Base-by-base conservation (phyloP, 1,140 invertebrate genomes). In the Drosophila parvula region DNA sequence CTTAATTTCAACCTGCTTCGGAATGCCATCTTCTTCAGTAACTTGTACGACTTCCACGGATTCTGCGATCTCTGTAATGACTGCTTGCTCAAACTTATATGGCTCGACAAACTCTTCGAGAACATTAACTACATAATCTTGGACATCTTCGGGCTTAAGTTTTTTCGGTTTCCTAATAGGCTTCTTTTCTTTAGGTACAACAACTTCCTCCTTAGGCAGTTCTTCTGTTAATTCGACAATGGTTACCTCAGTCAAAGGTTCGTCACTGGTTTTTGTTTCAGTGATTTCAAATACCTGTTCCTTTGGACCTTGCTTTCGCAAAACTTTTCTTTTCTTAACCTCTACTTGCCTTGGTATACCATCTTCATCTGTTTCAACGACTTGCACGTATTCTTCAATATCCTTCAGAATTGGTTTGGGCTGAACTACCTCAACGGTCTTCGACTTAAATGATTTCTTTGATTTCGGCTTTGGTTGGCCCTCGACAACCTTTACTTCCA, bases 281-380 rank as follows among this genome's bases (percentile, higher is more conserved):
- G 63, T 78, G 36, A 85, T 64, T 71, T 91, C 79, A 27, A 81
- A 76, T 30, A 79, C 41, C 18, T 86, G 58, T 44, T 81, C 67
- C n/a, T 56, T 74, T 6, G 77, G 51, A 30, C 81, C 82, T 45
- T 79, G 76, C 14, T 77, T 85, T 8, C 75, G 60, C 1, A 44
- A 16, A 5, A 86, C 32, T 45, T 76, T 86, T 9, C 79, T 79
- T n/a, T 74, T 88, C 47, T 73, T 70, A 1, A 79, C 50, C 59
- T 76, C 63, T 40, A 85, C 45, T 47, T 69, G 47, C n/a, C 81
- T 81, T 16, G 50, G 36, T 41, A 43, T 56, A 8, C 78, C 82
- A 43, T 79, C 62, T 0, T 76, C 62, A 8, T 53, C 32, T 22
- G 70, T 53, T 11, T 73, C 18, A 22, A 51, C 48, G 6, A 75